Conservation (phyloP, 2,797 vertebrate species). For the Moxostoma hubbsi region DNA sequence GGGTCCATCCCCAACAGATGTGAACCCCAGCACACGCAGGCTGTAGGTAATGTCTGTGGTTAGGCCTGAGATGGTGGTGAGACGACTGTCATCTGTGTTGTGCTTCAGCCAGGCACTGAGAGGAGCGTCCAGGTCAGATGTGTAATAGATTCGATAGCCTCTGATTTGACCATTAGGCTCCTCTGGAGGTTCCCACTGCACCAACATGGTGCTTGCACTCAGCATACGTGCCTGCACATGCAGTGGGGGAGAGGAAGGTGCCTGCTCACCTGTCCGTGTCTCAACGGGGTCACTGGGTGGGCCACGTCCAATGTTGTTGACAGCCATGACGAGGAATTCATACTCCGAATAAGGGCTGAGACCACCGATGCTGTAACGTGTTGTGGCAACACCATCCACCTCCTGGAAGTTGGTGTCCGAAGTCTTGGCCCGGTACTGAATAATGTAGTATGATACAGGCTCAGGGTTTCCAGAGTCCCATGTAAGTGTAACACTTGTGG, state of each 20-base stretch:
- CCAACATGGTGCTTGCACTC: conserved; percentile 90
- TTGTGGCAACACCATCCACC: conserved; percentile 93
- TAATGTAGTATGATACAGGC: conserved; percentile 90
- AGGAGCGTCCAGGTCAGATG: conserved; percentile 77
- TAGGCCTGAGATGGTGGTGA: conserved; percentile 89
- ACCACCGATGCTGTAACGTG: conserved; percentile 94
- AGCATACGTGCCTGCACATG: conserved; percentile 91
- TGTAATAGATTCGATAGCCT: conserved; percentile 92
- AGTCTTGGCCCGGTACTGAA: conserved; percentile 88
- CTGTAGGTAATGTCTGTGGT: conserved; percentile 89
- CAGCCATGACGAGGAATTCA: conserved; percentile 87
- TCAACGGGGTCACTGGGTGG: conserved; percentile 83
- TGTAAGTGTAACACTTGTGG: conserved; percentile 94
- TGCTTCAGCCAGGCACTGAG: conserved; percentile 89
- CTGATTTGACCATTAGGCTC: conserved; percentile 92
- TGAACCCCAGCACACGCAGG: conserved; percentile 90
- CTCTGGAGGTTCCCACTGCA: conserved; percentile 93
- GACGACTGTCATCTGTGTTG: conserved; percentile 86
- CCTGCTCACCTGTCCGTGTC: conserved; percentile 91
- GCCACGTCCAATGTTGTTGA: conserved; percentile 93
- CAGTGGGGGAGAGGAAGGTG: conserved; percentile 90
- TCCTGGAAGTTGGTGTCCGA: conserved; percentile 89
- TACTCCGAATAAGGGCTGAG: conserved; percentile 95
- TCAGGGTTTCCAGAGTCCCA: conserved; percentile 95
- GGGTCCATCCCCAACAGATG: conserved; percentile 90